Evolutionary conservation across 2,113 vertebrate genomes (phyloP), one percentile per base, ranked within the genome.

Genomic region (Tupaia tana): DNA sequence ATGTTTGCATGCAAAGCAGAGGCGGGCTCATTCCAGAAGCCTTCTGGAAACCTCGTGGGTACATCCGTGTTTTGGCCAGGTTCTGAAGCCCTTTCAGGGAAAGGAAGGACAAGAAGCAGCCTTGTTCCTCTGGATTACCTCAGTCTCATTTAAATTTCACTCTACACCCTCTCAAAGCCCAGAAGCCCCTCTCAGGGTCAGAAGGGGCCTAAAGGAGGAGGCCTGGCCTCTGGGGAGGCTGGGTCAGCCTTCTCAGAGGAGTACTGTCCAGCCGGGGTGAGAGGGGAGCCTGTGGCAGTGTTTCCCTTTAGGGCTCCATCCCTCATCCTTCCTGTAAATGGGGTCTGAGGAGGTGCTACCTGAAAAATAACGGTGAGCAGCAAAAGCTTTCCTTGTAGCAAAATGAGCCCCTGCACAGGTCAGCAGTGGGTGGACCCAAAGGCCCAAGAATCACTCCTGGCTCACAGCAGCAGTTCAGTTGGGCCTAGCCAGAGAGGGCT

Each of bases 381-480:
- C 31, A 14, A 43, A 77, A 95, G 58, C n/a, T 86, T 87, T 89
- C 83, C 59, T 97, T 92, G 83, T 91, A 0, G 6, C 79, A 92
- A 91, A 95, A 64, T 96, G 96, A 70, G 95, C 52, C 90, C 71
- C 52, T 43, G 43, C 78, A 58, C 92, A 96, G 89, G 92, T 90
- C 97, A 96, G 74, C 86, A 56, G 6, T 54, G 83, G 86, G 96
- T 89, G 70, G 83, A 85, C 80, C 82, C 63, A 88, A 43, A 96
- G 78, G 34, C 90, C 90, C 0, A 3, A 0, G 75, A 91, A 94
- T 92, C 94, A 61, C 96, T 96, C 96, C 96, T 95, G 81, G 24
- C 83, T 98, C 86, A 96, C 69, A 97, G 96, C 69, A 97, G 96
- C 97, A 98, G 97, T 97, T 95, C 97, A 52, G 22, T 67, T 3